Evolutionary conservation across 92 coral and sea anemone genomes (phyloP).

Genomic region (Bergia sp.): DNA sequence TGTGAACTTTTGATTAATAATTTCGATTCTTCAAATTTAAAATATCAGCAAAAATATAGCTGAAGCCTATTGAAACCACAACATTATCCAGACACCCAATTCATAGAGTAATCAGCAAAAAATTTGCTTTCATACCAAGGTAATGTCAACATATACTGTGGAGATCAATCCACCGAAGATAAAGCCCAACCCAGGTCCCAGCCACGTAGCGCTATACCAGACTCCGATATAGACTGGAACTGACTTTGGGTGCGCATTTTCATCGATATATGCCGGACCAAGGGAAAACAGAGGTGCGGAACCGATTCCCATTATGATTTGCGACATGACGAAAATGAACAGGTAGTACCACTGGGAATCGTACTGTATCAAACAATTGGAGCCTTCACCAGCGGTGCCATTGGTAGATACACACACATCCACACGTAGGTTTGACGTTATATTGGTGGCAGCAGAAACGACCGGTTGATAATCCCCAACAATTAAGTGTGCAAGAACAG

Average conservation of each 20-base stretch:
- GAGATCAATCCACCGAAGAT: conserved; percentile 70
- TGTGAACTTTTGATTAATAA: too few species aligned
- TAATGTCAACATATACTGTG: conserved; percentile 1
- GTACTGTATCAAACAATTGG: conserved; percentile 62
- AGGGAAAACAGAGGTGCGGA: conserved; percentile 86
- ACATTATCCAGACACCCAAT: not conserved
- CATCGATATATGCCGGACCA: conserved; percentile 93
- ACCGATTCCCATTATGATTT: conserved; percentile 90
- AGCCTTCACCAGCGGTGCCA: conserved; percentile 35
- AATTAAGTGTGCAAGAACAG: conserved; percentile 77
- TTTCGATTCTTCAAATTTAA: too few species aligned
- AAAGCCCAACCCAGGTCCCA: conserved; percentile 88
- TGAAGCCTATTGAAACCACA: too few species aligned
- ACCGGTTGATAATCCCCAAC: conserved; percentile 69
- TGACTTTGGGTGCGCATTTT: conserved; percentile 81
- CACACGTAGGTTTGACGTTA: conserved; percentile 23
- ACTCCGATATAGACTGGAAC: conserved; percentile 82
- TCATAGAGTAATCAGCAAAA: not conserved
- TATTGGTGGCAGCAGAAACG: conserved; percentile 6
- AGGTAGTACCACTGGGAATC: conserved; percentile 76
- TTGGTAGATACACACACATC: conserved; percentile 58
- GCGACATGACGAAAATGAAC: conserved; percentile 68
- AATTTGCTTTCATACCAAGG: not conserved
- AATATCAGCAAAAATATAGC: too few species aligned
- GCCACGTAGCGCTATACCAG: conserved; percentile 65